These are phyloP conservation scores for Mirza zaza DNA, from an alignment of 2,113 vertebrate genomes.

Conservation along the genomic window DNA sequence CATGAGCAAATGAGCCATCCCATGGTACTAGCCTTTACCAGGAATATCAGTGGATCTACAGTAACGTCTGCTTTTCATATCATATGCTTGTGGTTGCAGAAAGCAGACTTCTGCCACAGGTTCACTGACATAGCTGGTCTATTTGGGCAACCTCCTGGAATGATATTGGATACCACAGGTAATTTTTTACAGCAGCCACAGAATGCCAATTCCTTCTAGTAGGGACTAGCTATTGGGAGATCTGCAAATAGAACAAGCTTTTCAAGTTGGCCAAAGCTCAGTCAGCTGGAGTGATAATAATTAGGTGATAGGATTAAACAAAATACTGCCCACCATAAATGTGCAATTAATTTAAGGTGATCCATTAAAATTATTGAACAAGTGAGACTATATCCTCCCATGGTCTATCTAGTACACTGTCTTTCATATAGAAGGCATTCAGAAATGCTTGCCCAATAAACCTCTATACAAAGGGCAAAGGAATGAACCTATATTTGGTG, in stretches of 20 bases:
- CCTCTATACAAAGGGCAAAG: not conserved
- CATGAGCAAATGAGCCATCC: not conserved
- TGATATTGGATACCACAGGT: not conserved
- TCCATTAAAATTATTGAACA: not conserved
- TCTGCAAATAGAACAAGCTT: slow-evolving; percentile 76
- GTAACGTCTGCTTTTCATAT: slow-evolving; percentile 37
- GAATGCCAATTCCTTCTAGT: slow-evolving; percentile 58
- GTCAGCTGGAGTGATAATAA: not conserved
- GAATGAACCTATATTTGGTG: not conserved
- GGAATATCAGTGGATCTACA: slow-evolving; percentile 54
- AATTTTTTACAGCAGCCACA: slow-evolving; percentile 63
- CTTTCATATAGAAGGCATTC: not conserved
- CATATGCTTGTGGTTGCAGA: not conserved
- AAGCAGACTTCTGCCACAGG: not conserved
- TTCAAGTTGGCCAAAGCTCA: slow-evolving; percentile 65
- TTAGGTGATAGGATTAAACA: not conserved
- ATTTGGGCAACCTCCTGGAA: not conserved
- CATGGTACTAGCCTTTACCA: not conserved
- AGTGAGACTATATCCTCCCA: not conserved
- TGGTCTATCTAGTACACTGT: not conserved
- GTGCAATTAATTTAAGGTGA: not conserved
- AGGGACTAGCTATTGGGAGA: slow-evolving; percentile 50
- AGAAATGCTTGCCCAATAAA: not conserved
- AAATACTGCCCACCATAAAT: not conserved
- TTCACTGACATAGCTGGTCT: not conserved